phyloP scores from a whole-genome alignment of 2,888 invertebrate species.

The Dynastes maya region DNA sequence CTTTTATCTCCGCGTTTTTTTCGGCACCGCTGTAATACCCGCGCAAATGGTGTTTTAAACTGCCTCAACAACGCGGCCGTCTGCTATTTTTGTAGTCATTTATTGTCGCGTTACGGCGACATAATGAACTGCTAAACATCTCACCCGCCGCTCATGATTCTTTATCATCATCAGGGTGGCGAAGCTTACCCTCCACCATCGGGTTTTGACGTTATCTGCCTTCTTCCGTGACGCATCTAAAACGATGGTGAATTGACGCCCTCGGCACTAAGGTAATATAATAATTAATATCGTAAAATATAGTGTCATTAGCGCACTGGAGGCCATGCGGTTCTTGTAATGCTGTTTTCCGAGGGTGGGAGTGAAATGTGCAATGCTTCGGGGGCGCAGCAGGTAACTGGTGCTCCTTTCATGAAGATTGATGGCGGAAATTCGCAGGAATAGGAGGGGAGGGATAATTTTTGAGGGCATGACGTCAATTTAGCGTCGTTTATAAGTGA shows the following conservation, averaged over 20 bases:
- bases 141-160: neutral
- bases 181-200: neutral
- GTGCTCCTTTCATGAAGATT: conserved; percentile 2
- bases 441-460: no score
- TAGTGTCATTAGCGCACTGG: conserved; percentile 11
- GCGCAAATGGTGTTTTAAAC: conserved; percentile 8
- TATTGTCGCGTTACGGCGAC: conserved; percentile 10
- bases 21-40: no score
- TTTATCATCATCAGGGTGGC: conserved; percentile 17
- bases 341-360: neutral
- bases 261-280: neutral
- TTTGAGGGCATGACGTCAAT: no score
- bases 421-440: neutral
- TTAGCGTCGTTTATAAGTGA: neutral
- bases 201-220: conserved; percentile 15
- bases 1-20: no score
- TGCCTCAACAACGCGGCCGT: neutral
- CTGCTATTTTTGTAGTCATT: conserved; percentile 21
- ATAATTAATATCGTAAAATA: conserved; percentile 29
- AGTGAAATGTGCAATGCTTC: no score
- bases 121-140: conserved; percentile 29
- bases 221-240: conserved; percentile 25
- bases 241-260: conserved; percentile 19
- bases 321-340: neutral
- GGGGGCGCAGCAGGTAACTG: neutral